Base-by-base conservation (phyloP, 1,140 invertebrate species). In the Proales similis region DNA sequence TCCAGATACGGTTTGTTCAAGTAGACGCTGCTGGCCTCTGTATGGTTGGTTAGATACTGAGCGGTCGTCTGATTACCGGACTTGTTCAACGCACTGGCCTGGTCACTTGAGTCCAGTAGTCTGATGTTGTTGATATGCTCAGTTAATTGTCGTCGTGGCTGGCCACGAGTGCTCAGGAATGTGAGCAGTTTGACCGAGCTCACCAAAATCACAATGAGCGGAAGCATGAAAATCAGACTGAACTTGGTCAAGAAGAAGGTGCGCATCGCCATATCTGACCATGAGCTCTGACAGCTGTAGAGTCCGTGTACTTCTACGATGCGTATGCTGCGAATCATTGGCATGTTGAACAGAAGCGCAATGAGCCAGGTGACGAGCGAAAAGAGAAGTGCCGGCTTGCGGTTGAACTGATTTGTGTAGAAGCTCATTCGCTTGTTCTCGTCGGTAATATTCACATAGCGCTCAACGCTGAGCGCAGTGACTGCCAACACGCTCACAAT, bases 371-470 rank as follows among this genome's bases (percentile, higher is more conserved):
- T 24, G 4, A 2, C 5, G 30, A 26, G 4, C 29, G 32, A 42
- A 17, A 30, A 57, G 11, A 57, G 11, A 57, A 26, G 17, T 2
- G 51, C 30, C 30, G 45, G 14, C n/a, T 42, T 42, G 27, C 39
- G 29, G 39, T 57, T 57, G 5, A 57, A 57, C 30, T 57, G 39
- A 42, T 57, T 57, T 11, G 33, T 30, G 30, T 57, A 57, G 26
- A n/a, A n/a, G n/a, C n/a, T n/a, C n/a, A n/a, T n/a, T n/a, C 30
- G 39, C 30, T 42, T 39, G 20, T 42, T 57, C 17, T 39, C 30
- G 17, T 57, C 45, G 7, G 51, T 57, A 3, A 57, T 42, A 42
- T 57, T 42, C 19, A 57, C 39, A 57, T 57, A 57, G 14, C 51
- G 20, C 32, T 57, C 51, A 14, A 57, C 14, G 30, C 51, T 57